Evolutionary conservation across 1,140 invertebrate genomes (phyloP).

Genomic region (Aricia agestis): DNA sequence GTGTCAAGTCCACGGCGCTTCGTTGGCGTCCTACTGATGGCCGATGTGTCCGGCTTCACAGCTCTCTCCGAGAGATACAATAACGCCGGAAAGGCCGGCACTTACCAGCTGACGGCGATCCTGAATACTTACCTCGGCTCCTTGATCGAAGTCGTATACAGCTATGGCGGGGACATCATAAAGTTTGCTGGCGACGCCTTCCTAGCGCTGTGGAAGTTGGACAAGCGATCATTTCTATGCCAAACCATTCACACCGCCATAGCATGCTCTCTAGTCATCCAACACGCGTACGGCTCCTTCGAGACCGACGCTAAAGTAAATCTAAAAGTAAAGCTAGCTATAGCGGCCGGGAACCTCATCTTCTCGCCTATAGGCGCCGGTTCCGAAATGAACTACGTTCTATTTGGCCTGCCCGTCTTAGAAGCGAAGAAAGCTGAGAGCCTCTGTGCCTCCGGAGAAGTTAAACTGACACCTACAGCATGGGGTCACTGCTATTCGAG

Average conservation of each 20-base stretch:
- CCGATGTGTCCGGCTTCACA: conserved; percentile 81
- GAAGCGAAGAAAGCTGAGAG: conserved; percentile 77
- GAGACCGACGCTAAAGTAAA: conserved; percentile 80
- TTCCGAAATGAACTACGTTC: conserved; percentile 77
- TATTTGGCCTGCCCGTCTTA: conserved; percentile 78
- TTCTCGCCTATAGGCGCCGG: conserved; percentile 61
- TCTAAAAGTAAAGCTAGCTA: conserved; percentile 74
- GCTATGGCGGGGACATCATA: conserved; percentile 80
- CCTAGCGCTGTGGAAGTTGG: conserved; percentile 79
- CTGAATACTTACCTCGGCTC: conserved; percentile 82
- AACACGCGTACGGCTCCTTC: conserved; percentile 78
- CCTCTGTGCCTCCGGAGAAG: conserved; percentile 72
- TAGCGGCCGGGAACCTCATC: conserved; percentile 63
- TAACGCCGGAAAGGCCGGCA: conserved; percentile 78
- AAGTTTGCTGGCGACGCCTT: conserved; percentile 85
- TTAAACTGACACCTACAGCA: conserved; percentile 71
- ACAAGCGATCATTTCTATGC: conserved; percentile 74
- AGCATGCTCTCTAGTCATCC: conserved; percentile 80
- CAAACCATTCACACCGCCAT: conserved; percentile 79
- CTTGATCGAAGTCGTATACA: conserved; percentile 81
- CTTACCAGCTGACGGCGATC: conserved; percentile 80
- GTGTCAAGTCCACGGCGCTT: conserved; percentile 57
- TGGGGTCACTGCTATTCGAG: conserved; percentile 73
- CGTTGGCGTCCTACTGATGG: conserved; percentile 79
- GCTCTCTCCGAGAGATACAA: conserved; percentile 81